Base-by-base conservation (phyloP, 2,888 invertebrate species). In the Linnaemya tessellans region DNA sequence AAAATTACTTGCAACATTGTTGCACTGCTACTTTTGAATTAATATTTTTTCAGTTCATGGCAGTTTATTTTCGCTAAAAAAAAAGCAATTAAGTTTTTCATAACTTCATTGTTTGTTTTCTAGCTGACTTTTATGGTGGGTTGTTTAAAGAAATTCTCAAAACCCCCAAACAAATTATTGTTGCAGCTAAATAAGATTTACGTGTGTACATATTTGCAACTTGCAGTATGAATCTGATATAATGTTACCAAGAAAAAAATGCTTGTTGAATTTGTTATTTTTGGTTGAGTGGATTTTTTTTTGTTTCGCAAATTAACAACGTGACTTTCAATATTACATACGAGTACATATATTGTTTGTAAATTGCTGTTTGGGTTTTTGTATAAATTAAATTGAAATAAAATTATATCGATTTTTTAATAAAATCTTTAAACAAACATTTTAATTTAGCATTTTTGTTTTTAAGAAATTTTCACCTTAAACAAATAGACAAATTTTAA, bases 31-130 rank as follows among this genome's bases (percentile, higher is more conserved):
- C 56, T 77, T 18, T 58, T 54, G 18, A 9, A 18, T 41, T 18
- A 30, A 35, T 22, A 11, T 62, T 64, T 20, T 18, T 25, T 43
- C 13, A 51, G 80, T 80, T 80, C 71, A 80, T 80, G 80, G 49
- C 62, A 64, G 62, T 80, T 73, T 80, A 18, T 46, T 65, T 68
- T 49, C 15, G 30, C 30, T 65, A 75, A 75, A 43, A 75, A 41
- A 35, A 43, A 43, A 18, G 41, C 18, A 60, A 35, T 46, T 54
- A 43, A 54, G 11, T 25, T 10, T 46, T 74, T 74, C 38, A 22
- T 22, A 49, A 71, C 38, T 74, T 62, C 62, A 49, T 49, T 67
- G 43, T 13, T 20, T 51, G 1, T 5, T 18, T 46, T 60, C 3
- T 30, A 20, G 20, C 35, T 15, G 20, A 9, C 5, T 64, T n/a